These are phyloP conservation scores for Syritta pipiens DNA, from an alignment of 2,888 invertebrate genomes.

Conservation along the genomic window DNA sequence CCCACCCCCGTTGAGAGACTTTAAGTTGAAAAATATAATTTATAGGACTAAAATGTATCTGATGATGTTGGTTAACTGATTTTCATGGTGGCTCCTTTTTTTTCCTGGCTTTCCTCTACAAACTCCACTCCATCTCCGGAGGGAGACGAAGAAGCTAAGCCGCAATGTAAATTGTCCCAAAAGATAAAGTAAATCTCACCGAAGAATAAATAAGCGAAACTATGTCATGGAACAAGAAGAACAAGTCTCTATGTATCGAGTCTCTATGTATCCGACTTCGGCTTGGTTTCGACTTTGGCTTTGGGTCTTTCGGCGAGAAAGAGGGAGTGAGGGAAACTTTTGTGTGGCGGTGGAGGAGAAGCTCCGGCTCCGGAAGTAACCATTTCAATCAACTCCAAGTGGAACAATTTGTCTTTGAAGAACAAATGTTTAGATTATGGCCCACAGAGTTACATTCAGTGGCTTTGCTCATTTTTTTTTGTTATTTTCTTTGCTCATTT, in stretches of 20 bases:
- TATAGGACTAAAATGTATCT: conserved; percentile 21
- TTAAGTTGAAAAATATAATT: conserved; percentile 33
- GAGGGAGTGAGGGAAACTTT: background rate
- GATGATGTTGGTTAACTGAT: conserved; percentile 10
- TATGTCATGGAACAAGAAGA: conserved; percentile 2
- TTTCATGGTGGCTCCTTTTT: background rate
- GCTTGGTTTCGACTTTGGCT: conserved; percentile 2
- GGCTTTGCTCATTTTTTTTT: no score
- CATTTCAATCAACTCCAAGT: conserved; percentile 29
- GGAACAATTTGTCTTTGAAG: conserved; percentile 26
- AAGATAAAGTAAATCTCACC: background rate
- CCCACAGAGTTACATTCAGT: conserved; percentile 2
- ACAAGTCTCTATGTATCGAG: background rate
- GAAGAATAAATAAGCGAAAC: conserved; percentile 19
- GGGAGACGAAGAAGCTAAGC: background rate
- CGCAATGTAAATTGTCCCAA: conserved; percentile 10
- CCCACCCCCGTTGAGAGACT: conserved; percentile 1
- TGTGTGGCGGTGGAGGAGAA: background rate
- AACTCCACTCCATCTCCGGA: background rate
- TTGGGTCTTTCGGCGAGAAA: no score
- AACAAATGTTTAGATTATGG: conserved; percentile 29
- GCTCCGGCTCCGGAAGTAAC: background rate
- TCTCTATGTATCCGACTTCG: conserved; percentile 1
- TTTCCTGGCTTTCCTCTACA: background rate
- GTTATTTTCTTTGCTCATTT: background rate